A percentile compares a stretch with the other conserved stretches of the same genome.
Evolutionary conservation across 2,113 vertebrate species (phyloP).

Genomic region (Dicrurus megarhynchus): DNA sequence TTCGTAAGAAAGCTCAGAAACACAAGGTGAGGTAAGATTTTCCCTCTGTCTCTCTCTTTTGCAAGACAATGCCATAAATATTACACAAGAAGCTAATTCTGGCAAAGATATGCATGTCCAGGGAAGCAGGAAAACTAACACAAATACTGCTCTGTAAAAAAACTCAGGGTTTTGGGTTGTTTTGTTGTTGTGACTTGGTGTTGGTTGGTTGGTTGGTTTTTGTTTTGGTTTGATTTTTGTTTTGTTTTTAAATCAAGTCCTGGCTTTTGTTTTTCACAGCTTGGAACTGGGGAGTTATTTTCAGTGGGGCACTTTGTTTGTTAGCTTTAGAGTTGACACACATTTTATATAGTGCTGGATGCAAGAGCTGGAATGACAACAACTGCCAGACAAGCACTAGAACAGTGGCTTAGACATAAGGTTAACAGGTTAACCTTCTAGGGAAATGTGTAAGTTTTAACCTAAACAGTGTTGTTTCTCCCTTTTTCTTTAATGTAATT

Average conservation of each 20-base stretch:
- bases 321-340: background rate
- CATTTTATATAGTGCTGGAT: background rate
- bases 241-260: background rate
- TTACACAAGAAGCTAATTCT: background rate
- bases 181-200: background rate
- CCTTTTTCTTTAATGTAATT: background rate
- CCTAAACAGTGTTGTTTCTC: background rate
- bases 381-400: background rate
- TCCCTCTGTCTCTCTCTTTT: background rate
- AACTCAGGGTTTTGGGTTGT: background rate
- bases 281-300: background rate
- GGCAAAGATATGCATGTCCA: background rate
- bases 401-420: background rate
- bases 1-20: background rate
- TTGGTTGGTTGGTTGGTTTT: background rate
- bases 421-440: background rate
- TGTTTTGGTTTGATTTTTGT: background rate
- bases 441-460: slow-evolving; percentile 42
- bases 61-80: background rate
- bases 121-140: background rate
- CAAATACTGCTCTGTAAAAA: background rate
- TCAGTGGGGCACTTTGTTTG: background rate
- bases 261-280: background rate
- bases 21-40: background rate
- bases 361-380: background rate